Evolutionary conservation across 1,140 invertebrate species (phyloP).

Genomic region (Ylistrum balloti): DNA sequence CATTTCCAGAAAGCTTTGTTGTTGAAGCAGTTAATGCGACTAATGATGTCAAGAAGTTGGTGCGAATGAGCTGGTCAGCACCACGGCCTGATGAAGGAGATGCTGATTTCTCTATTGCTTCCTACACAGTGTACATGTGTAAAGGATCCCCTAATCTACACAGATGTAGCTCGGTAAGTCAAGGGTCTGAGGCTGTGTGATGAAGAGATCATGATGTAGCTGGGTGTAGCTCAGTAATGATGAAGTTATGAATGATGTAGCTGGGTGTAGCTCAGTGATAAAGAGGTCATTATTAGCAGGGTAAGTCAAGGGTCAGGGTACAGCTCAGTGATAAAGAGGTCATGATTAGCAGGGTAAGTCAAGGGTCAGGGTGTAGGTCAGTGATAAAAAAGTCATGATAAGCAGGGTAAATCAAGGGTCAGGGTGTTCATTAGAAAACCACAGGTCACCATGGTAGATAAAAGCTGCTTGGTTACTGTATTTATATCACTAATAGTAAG

Average conservation of each 20-base stretch:
- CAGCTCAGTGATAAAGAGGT: too few species aligned
- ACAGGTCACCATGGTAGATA: not conserved
- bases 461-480: too few species aligned
- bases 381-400: too few species aligned
- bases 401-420: not conserved
- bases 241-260: too few species aligned
- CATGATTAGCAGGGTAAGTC: too few species aligned
- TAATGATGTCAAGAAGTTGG: not conserved
- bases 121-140: not conserved
- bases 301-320: too few species aligned
- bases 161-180: slow-evolving; percentile 13
- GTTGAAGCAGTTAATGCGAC: slow-evolving; percentile 28
- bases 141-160: not conserved
- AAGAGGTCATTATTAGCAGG: too few species aligned
- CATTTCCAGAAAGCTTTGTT: not conserved
- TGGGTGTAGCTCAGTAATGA: too few species aligned
- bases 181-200: too few species aligned
- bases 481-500: not conserved
- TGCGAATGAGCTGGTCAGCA: not conserved
- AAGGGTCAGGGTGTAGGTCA: too few species aligned
- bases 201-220: too few species aligned
- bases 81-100: not conserved
- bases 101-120: not conserved
- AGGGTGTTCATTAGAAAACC: not conserved
- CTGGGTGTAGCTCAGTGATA: too few species aligned